Percentiles rank a stretch among this genome's conserved stretches.
These are phyloP conservation scores for Dromaius novaehollandiae DNA, from an alignment of 2,113 vertebrate genomes.

Conservation along the genomic window DNA sequence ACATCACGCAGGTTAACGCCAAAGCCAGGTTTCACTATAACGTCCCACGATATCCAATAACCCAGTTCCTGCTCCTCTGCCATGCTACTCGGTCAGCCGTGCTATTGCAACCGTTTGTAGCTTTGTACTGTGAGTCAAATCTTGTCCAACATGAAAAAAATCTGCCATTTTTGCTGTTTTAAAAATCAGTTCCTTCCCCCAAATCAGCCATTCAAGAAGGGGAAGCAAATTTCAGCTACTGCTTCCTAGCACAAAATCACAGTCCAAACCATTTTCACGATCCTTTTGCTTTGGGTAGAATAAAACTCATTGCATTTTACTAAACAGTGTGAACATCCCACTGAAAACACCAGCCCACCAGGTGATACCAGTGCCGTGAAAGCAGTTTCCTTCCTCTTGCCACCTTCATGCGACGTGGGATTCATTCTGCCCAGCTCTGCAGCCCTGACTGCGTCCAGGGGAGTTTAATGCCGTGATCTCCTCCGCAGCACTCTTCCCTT, in stretches of 20 bases:
- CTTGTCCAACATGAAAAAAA: not conserved
- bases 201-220: not conserved
- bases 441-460: not conserved
- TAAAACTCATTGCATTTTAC: fast-evolving
- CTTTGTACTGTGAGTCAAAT: not conserved
- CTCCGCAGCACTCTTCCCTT: not conserved
- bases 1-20: not conserved
- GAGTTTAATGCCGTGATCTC: not conserved
- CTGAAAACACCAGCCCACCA: not conserved
- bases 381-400: not conserved
- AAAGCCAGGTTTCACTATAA: not conserved
- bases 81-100: fast-evolving
- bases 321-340: fast-evolving
- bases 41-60: not conserved
- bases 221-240: fast-evolving
- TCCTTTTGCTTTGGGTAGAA: not conserved
- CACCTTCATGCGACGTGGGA: fast-evolving
- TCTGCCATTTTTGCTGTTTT: fast-evolving
- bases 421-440: not conserved
- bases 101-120: not conserved
- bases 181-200: not conserved
- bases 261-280: not conserved
- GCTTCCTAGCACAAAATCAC: not conserved
- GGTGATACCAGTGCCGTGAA: fast-evolving
- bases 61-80: not conserved